A percentile compares a stretch with the other conserved stretches of the same genome.
These are phyloP conservation scores for Atherinomorus stipes DNA, from an alignment of 2,113 vertebrate genomes.

Conservation along the genomic window DNA sequence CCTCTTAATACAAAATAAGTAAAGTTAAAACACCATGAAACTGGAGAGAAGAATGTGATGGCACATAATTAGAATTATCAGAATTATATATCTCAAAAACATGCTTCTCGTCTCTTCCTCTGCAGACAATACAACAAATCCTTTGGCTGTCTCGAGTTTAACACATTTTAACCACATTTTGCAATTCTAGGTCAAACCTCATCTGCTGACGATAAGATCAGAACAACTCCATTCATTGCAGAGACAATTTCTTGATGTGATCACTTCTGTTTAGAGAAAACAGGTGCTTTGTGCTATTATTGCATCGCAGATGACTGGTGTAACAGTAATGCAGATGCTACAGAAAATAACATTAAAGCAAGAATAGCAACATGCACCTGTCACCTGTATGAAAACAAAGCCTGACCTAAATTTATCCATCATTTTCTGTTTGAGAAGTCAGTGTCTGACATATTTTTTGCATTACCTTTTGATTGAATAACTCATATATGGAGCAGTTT, in stretches of 20 bases:
- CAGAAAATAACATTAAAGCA: no score
- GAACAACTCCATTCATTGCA: not conserved
- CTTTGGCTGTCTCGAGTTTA: not conserved
- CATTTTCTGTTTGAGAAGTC: not conserved
- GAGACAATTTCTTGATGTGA: not conserved
- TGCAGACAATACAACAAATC: not conserved
- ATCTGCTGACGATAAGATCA: not conserved
- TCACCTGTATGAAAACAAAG: not conserved
- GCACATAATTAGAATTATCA: no score
- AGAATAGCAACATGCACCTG: not conserved
- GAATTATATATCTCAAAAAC: no score
- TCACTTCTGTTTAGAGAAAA: not conserved
- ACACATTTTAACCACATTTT: not conserved
- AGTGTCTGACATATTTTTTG: not conserved
- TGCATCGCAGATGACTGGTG: not conserved
- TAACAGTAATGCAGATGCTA: not conserved
- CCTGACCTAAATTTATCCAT: not conserved
- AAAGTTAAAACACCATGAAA: no score
- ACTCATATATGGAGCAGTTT: not conserved
- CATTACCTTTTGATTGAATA: not conserved
- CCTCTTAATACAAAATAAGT: no score
- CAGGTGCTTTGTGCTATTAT: not conserved
- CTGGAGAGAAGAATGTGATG: no score
- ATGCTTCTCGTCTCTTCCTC: no score
- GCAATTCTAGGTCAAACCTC: not conserved